Evolutionary conservation across 2,113 vertebrate species (phyloP).

Genomic region (Gorsachius goisagi): DNA sequence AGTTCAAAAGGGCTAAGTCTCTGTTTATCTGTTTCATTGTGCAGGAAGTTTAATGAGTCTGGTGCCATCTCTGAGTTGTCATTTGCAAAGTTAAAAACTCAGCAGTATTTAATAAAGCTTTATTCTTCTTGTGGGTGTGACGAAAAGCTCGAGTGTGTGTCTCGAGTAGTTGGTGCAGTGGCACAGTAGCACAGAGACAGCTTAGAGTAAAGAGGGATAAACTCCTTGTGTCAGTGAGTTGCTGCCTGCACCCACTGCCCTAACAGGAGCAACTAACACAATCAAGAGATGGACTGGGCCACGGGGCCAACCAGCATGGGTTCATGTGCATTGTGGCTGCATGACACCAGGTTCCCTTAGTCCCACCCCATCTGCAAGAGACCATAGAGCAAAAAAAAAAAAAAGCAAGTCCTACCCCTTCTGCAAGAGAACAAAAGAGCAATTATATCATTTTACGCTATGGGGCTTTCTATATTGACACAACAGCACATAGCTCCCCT

Average conservation of each 20-base stretch:
- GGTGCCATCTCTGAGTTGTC: neutral
- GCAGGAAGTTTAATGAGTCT: neutral
- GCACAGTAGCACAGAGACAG: neutral
- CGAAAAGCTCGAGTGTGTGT: neutral
- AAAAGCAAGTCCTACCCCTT: neutral
- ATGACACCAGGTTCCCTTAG: neutral
- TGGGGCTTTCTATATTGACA: neutral
- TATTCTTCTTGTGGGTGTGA: neutral
- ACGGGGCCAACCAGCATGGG: neutral
- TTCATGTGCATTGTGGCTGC: neutral
- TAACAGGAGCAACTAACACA: neutral
- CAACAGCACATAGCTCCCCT: neutral
- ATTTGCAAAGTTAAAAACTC: neutral
- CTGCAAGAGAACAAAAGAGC: neutral
- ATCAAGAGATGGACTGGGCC: neutral
- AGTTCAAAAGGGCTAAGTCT: neutral
- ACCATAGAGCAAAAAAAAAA: neutral
- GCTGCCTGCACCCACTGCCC: neutral
- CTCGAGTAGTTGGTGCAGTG: neutral
- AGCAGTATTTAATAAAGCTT: neutral
- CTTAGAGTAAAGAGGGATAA: neutral
- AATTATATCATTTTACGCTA: neutral
- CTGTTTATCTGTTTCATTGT: neutral
- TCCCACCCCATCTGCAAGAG: neutral
- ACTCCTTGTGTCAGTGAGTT: neutral